These are phyloP conservation scores for Polypedilum vanderplanki DNA, from an alignment of 1,140 invertebrate species.

Conservation along the genomic window DNA sequence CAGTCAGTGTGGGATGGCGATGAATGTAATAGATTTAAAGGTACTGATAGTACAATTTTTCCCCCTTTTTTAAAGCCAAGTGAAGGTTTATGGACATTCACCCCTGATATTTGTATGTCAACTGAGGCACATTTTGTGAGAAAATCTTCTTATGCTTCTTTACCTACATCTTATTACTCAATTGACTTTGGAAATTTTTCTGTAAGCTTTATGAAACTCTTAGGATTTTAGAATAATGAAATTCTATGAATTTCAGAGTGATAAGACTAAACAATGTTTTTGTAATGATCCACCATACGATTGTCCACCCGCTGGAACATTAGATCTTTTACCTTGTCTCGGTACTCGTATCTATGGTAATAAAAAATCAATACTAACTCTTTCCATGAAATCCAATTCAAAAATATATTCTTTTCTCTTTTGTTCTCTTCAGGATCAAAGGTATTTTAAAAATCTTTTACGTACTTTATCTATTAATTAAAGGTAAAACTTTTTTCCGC, in stretches of 20 bases:
- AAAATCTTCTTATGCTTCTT: constrained; percentile 55
- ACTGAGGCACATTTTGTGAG: constrained; percentile 54
- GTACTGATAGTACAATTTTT: constrained; percentile 71
- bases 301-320: constrained; percentile 62
- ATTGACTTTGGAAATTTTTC: constrained; percentile 58
- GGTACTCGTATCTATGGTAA: constrained; percentile 42
- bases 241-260: constrained; percentile 42
- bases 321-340: constrained; percentile 54
- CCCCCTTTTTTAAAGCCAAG: constrained; percentile 56
- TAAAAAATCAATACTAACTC: background rate
- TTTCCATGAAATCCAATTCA: background rate
- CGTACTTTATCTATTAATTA: background rate
- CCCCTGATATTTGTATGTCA: constrained; percentile 60
- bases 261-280: constrained; percentile 64
- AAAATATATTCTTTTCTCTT: background rate
- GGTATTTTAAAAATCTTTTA: background rate
- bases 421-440: background rate
- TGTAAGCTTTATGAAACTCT: constrained; percentile 23
- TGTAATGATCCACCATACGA: constrained; percentile 52
- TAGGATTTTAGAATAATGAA: background rate
- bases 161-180: constrained; percentile 59
- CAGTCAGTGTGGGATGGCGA: constrained; percentile 48
- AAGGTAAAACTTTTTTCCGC: background rate
- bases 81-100: constrained; percentile 55
- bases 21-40: constrained; percentile 60